Percentiles rank a stretch among this genome's conserved stretches.
These are phyloP conservation scores for Meganola albula DNA, from an alignment of 2,888 invertebrate species.

Conservation along the genomic window DNA sequence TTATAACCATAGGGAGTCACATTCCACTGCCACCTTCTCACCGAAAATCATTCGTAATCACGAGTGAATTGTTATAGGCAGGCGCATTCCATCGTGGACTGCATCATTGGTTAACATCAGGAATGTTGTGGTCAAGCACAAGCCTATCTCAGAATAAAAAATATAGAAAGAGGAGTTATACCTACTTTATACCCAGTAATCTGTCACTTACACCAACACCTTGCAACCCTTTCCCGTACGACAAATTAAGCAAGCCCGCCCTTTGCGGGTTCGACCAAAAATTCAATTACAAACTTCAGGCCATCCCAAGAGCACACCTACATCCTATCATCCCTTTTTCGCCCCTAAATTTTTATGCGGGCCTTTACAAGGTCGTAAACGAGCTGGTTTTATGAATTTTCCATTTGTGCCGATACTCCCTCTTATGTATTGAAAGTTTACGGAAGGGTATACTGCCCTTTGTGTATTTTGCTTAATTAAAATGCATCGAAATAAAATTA, in stretches of 20 bases:
- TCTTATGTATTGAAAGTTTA: slow-evolving; percentile 49
- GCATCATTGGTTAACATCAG: too few relatives aligned
- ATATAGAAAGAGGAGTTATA: too few relatives aligned
- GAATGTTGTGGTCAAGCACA: too few relatives aligned
- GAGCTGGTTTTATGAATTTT: slow-evolving; percentile 73
- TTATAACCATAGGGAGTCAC: too few relatives aligned
- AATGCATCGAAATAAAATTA: slow-evolving; percentile 26
- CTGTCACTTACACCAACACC: too few relatives aligned
- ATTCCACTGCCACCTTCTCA: too few relatives aligned
- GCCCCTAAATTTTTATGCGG: slow-evolving; percentile 72
- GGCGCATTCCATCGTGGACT: too few relatives aligned
- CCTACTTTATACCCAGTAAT: too few relatives aligned
- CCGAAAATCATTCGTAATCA: too few relatives aligned
- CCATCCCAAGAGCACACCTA: slow-evolving; percentile 71
- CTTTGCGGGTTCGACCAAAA: slow-evolving; percentile 75
- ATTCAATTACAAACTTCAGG: slow-evolving; percentile 75
- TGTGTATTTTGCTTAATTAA: slow-evolving; percentile 35
- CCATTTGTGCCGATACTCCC: slow-evolving; percentile 60
- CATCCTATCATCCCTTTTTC: slow-evolving; percentile 60
- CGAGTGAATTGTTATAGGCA: too few relatives aligned
- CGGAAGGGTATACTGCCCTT: slow-evolving; percentile 31
- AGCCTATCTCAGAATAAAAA: too few relatives aligned
- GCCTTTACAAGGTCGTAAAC: slow-evolving; percentile 75
- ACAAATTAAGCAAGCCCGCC: slow-evolving; percentile 73
- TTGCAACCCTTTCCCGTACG: slow-evolving; percentile 62